Conservation (phyloP, 2,113 vertebrate species). For the Coptodon bakossiorum region DNA sequence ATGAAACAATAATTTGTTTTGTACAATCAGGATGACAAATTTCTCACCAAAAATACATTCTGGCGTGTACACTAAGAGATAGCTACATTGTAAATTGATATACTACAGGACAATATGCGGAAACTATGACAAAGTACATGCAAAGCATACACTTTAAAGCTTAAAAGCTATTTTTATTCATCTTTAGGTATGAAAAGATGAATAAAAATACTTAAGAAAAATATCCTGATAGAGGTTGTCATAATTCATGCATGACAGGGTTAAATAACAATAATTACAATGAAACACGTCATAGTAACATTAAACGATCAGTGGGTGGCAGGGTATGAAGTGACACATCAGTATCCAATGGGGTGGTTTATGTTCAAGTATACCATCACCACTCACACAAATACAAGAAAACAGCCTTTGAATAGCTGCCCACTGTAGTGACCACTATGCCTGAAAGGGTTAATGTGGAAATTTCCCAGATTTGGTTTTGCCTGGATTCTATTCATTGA, state of each 20-base stretch:
- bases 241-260: not conserved
- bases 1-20: not conserved
- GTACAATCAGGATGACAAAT: not conserved
- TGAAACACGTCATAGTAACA: not conserved
- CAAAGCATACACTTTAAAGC: not conserved
- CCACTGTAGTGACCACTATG: not conserved
- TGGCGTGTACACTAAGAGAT: not conserved
- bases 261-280: not conserved
- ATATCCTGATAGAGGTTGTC: not conserved
- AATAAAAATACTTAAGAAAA: fast-evolving
- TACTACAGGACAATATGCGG: not conserved
- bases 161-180: not conserved
- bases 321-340: not conserved
- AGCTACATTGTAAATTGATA: not conserved
- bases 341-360: not conserved
- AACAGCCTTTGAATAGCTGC: not conserved
- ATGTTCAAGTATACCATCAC: not conserved
- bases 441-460: not conserved
- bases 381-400: not conserved
- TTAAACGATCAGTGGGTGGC: not conserved
- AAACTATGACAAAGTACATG: not conserved
- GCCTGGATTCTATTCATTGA: not conserved
- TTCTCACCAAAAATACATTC: not conserved
- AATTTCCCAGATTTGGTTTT: not conserved
- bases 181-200: not conserved